phyloP scores from a whole-genome alignment of 2,113 vertebrate species.

The Aegithalos caudatus region DNA sequence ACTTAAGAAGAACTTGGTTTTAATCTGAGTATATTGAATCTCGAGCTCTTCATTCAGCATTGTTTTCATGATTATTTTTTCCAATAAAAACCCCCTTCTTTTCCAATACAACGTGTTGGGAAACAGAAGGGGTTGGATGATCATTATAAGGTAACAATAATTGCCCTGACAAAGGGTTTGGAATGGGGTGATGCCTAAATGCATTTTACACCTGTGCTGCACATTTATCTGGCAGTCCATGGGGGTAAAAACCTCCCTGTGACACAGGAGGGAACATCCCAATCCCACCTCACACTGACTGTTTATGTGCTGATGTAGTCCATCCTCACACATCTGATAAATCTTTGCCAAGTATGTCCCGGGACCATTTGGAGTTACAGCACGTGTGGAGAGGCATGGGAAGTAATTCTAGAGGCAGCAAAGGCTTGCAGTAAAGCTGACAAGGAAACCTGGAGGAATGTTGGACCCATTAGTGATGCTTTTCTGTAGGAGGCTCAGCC shows the following conservation, averaged over 20 bases:
- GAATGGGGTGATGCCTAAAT: background rate
- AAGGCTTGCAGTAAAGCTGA: background rate
- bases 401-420: background rate
- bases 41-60: background rate
- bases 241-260: background rate
- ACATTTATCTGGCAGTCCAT: background rate
- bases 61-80: background rate
- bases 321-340: background rate
- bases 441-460: background rate
- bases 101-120: rapidly evolving
- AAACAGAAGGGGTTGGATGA: background rate
- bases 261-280: background rate
- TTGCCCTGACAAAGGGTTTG: background rate
- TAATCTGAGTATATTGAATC: background rate
- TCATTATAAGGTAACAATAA: background rate
- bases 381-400: background rate
- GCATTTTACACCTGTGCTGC: background rate
- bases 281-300: background rate
- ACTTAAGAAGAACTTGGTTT: background rate
- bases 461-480: background rate
- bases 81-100: background rate
- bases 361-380: background rate
- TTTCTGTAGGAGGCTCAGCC: background rate
- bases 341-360: background rate
- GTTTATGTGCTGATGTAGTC: background rate